Conservation (phyloP, 2,113 vertebrate species). For the Geococcyx californianus region DNA sequence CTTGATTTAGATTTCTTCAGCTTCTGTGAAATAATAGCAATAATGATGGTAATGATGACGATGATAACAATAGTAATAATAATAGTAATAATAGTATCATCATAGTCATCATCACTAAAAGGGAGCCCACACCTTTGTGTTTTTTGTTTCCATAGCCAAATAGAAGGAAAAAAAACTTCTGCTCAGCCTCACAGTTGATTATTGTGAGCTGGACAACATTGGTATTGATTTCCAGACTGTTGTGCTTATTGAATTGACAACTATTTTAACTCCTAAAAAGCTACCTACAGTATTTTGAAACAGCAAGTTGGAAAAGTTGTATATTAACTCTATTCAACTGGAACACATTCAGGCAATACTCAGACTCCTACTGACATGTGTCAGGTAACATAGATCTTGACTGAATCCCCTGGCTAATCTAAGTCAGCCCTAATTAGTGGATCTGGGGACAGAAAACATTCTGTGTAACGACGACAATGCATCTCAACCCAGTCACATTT, state of each 20-base stretch:
- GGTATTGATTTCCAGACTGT: not conserved
- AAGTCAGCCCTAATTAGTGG: constrained; percentile 6
- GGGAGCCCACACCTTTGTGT: not conserved
- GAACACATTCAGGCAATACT: constrained; percentile 3
- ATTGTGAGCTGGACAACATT: not conserved
- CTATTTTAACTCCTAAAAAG: not conserved
- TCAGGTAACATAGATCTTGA: constrained; percentile 32
- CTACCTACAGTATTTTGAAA: not conserved
- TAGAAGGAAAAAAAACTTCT: not conserved
- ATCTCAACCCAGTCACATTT: not conserved
- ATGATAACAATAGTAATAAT: too few relatives aligned
- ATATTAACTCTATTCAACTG: not conserved
- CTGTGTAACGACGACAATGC: accelerated
- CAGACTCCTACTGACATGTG: constrained; percentile 45
- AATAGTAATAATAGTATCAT: not conserved
- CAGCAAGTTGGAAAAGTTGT: not conserved
- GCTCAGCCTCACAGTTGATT: not conserved
- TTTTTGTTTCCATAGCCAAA: not conserved
- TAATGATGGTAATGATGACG: too few relatives aligned
- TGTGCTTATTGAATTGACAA: not conserved
- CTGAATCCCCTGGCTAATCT: constrained; percentile 30
- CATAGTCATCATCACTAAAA: not conserved
- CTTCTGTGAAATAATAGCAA: not conserved
- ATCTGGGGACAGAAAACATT: not conserved
- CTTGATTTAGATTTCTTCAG: not conserved